Conservation (phyloP, 1,140 invertebrate genomes). For the Brachionus koreanus region DNA sequence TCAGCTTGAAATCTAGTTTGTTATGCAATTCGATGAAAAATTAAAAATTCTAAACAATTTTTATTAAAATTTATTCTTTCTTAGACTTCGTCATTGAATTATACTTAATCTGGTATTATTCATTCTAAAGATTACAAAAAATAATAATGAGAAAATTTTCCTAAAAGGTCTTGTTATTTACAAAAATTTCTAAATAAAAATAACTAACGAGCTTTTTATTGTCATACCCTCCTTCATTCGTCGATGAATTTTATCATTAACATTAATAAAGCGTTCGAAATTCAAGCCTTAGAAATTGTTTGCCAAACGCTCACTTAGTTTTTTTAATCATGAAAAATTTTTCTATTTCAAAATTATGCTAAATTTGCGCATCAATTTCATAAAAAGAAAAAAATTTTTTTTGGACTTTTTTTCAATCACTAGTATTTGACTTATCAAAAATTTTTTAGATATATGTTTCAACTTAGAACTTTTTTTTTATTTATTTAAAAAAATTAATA, state of each 20-base stretch:
- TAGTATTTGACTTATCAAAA: neutral
- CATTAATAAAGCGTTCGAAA: conserved; percentile 25
- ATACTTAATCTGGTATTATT: neutral
- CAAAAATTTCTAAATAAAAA: neutral
- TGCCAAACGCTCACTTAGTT: neutral
- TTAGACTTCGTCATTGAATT: conserved; percentile 6
- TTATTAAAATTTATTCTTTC: conserved; percentile 1
- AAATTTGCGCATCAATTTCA: neutral
- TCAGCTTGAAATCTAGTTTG: neutral
- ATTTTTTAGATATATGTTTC: neutral
- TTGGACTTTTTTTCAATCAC: neutral
- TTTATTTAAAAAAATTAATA: neutral
- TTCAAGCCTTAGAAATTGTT: neutral
- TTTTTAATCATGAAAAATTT: neutral
- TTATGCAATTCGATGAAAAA: neutral
- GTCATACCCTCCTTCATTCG: neutral
- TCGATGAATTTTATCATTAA: conserved; percentile 25
- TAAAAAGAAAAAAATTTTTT: no score
- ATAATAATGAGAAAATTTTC: conserved; percentile 4
- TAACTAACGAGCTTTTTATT: neutral
- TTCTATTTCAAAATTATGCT: conserved; percentile 30
- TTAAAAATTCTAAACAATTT: conserved; percentile 3
- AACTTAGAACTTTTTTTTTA: neutral
- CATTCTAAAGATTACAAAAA: neutral
- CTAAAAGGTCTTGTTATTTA: neutral